Evolutionary conservation across 2,797 vertebrate species (phyloP).

Genomic region (Falco biarmicus): DNA sequence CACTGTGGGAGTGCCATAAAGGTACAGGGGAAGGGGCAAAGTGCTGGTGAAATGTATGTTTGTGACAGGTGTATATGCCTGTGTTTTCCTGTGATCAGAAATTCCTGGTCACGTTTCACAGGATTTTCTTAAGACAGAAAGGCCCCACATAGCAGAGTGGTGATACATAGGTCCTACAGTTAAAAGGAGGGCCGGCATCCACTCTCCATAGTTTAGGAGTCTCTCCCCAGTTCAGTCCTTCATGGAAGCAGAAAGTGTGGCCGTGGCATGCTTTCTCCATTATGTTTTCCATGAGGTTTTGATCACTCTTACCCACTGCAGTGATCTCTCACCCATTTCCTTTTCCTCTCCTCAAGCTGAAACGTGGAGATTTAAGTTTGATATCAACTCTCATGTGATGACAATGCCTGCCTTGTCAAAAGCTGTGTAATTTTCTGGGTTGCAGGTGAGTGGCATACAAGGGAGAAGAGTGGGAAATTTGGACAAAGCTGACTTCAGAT

Average conservation of each 20-base stretch:
- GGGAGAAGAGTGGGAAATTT: not conserved
- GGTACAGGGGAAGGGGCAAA: not conserved
- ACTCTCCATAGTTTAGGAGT: not conserved
- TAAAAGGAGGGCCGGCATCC: not conserved
- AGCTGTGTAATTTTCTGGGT: not conserved
- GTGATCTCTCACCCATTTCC: not conserved
- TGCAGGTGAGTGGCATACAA: not conserved
- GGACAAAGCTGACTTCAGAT: not conserved
- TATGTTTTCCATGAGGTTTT: not conserved
- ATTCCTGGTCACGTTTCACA: not conserved
- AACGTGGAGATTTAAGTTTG: not conserved
- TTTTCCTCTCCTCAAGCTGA: not conserved
- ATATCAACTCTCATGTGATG: not conserved
- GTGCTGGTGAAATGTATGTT: not conserved
- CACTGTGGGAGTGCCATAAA: not conserved
- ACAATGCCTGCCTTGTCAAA: not conserved
- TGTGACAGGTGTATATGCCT: not conserved
- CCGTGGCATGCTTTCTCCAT: not conserved
- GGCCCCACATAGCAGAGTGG: too few species aligned
- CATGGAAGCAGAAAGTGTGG: not conserved
- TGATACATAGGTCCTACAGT: not conserved
- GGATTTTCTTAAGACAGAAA: not conserved
- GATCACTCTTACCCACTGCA: not conserved
- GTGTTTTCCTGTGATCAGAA: not conserved
- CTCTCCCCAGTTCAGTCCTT: not conserved